phyloP scores from a whole-genome alignment of 2,797 vertebrate genomes.

The Syncerus caffer region DNA sequence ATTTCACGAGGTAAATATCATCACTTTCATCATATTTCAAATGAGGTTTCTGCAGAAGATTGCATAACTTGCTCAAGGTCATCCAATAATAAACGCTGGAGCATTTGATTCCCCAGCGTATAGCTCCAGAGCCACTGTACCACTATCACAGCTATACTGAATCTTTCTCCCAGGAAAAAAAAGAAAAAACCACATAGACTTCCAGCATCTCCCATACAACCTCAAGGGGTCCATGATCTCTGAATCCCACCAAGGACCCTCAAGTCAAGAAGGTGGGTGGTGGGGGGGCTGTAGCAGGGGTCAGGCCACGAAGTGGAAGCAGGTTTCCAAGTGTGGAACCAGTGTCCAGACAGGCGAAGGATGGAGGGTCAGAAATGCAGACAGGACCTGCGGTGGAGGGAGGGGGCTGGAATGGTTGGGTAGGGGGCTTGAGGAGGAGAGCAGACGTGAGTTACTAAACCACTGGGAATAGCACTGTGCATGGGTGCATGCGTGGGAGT shows the following conservation, averaged over 20 bases:
- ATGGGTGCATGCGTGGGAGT: background rate
- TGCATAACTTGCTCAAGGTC: constrained; percentile 33
- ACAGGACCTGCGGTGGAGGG: background rate
- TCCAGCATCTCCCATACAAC: background rate
- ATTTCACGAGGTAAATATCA: background rate
- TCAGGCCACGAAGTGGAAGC: background rate
- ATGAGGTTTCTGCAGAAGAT: background rate
- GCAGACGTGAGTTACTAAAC: background rate
- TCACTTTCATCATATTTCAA: background rate
- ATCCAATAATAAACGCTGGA: background rate
- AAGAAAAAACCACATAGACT: background rate
- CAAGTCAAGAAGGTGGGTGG: background rate
- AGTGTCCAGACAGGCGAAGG: background rate
- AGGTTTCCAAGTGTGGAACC: background rate
- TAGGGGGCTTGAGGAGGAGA: background rate
- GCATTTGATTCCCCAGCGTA: background rate
- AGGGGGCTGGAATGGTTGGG: background rate
- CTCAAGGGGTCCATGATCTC: background rate
- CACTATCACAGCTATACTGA: background rate
- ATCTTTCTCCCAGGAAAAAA: background rate
- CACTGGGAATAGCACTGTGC: background rate
- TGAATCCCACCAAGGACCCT: background rate
- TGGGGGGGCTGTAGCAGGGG: background rate
- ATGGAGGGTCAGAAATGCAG: background rate
- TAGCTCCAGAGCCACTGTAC: background rate